Conservation (phyloP, 2,797 vertebrate genomes). For the Chaunax sp. region DNA sequence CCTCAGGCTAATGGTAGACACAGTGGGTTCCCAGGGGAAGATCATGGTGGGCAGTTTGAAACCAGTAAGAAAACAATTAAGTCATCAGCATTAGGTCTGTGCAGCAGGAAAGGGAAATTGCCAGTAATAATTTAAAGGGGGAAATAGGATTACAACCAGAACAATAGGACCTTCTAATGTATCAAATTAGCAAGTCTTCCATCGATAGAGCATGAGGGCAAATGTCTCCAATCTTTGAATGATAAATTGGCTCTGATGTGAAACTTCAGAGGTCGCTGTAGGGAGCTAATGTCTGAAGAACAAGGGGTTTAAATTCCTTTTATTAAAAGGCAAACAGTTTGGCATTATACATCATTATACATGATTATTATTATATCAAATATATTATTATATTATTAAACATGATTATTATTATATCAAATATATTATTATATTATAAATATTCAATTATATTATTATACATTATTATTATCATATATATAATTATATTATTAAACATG, state of each 20-base stretch:
- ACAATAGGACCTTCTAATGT: constrained; percentile 58
- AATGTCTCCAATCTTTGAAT: constrained; percentile 15
- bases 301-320: no score
- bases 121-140: constrained; percentile 38
- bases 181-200: constrained; percentile 29
- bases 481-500: no score
- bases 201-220: constrained; percentile 14
- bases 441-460: no score
- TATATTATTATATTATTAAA: no score
- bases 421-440: no score
- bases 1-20: constrained; percentile 41
- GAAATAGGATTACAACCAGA: constrained; percentile 55
- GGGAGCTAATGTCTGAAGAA: no score
- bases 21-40: constrained; percentile 69
- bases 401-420: no score
- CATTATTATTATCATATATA: no score
- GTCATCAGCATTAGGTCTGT: constrained; percentile 55
- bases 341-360: no score
- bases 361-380: no score
- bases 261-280: no score
- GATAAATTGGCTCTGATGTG: background rate
- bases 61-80: constrained; percentile 71
- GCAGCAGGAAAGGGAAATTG: constrained; percentile 74
- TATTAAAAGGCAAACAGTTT: no score
- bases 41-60: constrained; percentile 39